Base-by-base conservation (phyloP, 2,888 invertebrate genomes). In the Hofmannophila pseudospretella region DNA sequence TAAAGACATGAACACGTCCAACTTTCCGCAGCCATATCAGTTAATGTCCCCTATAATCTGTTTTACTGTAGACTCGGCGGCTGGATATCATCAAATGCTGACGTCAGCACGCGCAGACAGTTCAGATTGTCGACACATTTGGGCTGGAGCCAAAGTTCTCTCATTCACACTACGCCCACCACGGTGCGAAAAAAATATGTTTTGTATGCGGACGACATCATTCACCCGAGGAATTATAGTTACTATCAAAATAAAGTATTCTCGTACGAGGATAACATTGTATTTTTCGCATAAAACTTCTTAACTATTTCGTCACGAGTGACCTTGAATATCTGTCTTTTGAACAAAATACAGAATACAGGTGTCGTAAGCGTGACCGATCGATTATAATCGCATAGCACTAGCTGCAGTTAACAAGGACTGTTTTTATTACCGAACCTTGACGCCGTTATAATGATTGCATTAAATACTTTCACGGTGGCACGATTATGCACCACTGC, bases 101-200 rank as follows among this genome's bases (percentile, higher is more conserved):
- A 80, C 75, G 78, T 75, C 70, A 77, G 52, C 45, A 44, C 49
- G 39, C 47, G 42, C 49, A 41, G 49, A 46, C 45, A 39, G 54
- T 45, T 45, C 53, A 36, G 43, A 47, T 47, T 57, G 58, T 61
- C 65, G 58, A 61, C 71, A 73, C 71, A 68, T 71, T 79, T 84
- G 82, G 82, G 70, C 49, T 49, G 52, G 52, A 48, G 81, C 81
- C 84, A 82, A 74, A 58, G 59, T 66, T 64, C 69, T 70, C 76
- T 72, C 82, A 85, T 85, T 85, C 84, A 84, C 79, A 78, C 76
- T 58, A 62, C 67, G 55, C 69, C 73, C 70, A 75, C 73, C 47
- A 54, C 44, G 9, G 44, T 58, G 52, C 47, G 53, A 58, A 23
- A 23, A 67, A 63, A 75, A 71, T 67, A 64, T 16, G 54, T 56